Conservation (phyloP, 2,797 vertebrate species). For the Buphagus erythrorhynchus region DNA sequence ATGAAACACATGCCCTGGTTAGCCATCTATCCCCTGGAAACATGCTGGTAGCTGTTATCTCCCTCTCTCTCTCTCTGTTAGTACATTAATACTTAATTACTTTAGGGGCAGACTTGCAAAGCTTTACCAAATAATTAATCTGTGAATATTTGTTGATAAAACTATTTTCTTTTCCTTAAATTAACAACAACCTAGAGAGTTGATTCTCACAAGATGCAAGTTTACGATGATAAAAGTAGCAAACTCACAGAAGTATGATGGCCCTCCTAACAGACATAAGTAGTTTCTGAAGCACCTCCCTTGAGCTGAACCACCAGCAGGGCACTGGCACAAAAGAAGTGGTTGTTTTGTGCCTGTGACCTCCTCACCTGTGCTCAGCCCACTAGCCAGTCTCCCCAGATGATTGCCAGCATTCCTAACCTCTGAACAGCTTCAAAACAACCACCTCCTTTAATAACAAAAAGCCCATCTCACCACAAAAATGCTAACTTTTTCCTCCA, state of each 20-base stretch:
- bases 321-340: background rate
- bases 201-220: background rate
- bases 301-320: background rate
- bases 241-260: background rate
- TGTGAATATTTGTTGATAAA: background rate
- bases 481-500: background rate
- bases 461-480: slow-evolving; percentile 6
- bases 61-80: background rate
- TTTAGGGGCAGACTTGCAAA: background rate
- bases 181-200: background rate
- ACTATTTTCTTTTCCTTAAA: background rate
- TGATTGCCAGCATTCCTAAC: slow-evolving; percentile 16
- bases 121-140: background rate
- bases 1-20: background rate
- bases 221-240: background rate
- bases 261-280: background rate
- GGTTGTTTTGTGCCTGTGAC: background rate
- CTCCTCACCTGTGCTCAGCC: background rate
- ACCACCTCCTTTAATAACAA: background rate
- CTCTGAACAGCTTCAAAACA: slow-evolving; percentile 19
- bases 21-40: background rate
- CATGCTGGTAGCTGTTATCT: background rate
- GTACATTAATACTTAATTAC: background rate
- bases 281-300: background rate
- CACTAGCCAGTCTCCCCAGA: background rate